These are phyloP conservation scores for Portunus trituberculatus DNA, from an alignment of 1,140 invertebrate species.

Conservation along the genomic window DNA sequence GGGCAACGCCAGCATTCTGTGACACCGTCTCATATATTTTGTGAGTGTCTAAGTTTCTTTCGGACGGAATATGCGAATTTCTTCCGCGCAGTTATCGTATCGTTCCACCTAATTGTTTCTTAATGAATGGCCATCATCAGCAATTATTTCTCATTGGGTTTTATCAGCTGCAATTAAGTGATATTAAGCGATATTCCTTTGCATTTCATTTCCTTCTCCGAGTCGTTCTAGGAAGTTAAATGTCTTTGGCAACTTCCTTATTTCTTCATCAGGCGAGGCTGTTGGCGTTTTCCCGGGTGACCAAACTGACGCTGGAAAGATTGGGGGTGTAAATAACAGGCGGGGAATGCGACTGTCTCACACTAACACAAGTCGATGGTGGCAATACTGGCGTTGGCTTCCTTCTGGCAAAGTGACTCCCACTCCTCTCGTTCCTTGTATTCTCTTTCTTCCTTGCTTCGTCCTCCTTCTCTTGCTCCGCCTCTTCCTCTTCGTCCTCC, in stretches of 20 bases:
- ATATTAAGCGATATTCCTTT: not conserved
- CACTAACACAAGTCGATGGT: not conserved
- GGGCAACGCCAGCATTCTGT: not conserved
- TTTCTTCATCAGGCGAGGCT: not conserved
- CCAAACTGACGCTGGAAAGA: not conserved
- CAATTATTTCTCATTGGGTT: not conserved
- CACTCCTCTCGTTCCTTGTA: not conserved
- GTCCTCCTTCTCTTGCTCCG: not conserved
- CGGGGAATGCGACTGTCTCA: not conserved
- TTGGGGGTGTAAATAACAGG: not conserved
- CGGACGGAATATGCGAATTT: not conserved
- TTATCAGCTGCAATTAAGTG: not conserved
- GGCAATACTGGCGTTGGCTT: not conserved
- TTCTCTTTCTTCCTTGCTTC: not conserved
- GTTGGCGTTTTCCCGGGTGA: not conserved
- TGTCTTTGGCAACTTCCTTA: not conserved
- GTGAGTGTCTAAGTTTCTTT: not conserved
- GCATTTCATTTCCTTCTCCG: not conserved
- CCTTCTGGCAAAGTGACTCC: not conserved
- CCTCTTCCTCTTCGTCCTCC: not conserved
- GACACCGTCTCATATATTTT: not conserved
- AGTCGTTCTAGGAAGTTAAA: conserved; percentile 12
- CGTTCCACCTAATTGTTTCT: not conserved
- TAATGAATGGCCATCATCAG: not conserved
- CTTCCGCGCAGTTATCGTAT: not conserved